Conservation (phyloP, 1,140 invertebrate species). For the Brachionus rotundiformis region DNA sequence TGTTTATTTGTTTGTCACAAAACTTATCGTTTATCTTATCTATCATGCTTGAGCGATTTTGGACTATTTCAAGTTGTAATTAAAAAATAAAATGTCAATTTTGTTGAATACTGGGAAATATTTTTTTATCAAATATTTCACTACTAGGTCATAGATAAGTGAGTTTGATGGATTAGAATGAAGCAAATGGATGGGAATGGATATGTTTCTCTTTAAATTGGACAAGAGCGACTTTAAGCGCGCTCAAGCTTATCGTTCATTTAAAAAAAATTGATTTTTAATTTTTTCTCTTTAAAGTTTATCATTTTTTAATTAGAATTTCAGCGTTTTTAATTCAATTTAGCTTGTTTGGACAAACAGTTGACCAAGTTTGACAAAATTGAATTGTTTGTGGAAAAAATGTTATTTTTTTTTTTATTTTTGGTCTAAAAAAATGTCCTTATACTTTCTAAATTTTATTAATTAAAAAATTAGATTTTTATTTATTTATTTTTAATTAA, state of each 20-base stretch:
- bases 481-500: no score
- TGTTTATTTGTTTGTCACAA: constrained; percentile 48
- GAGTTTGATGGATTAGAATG: constrained; percentile 42
- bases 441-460: no score
- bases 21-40: constrained; percentile 48
- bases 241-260: constrained; percentile 10
- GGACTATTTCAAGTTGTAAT: constrained; percentile 15
- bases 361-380: not conserved
- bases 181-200: not conserved
- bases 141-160: constrained; percentile 40
- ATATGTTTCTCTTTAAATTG: not conserved
- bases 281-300: not conserved
- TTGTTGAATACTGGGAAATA: not conserved
- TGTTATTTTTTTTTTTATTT: not conserved
- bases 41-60: constrained; percentile 1
- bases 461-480: no score
- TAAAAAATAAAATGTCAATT: constrained; percentile 36
- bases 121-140: constrained; percentile 25
- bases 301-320: constrained; percentile 42
- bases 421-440: no score
- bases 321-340: not conserved
- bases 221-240: not conserved
- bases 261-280: constrained; percentile 25
- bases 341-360: not conserved
- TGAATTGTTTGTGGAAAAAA: not conserved